phyloP scores from a whole-genome alignment of 2,113 vertebrate genomes.

The Phyllostomus discolor region DNA sequence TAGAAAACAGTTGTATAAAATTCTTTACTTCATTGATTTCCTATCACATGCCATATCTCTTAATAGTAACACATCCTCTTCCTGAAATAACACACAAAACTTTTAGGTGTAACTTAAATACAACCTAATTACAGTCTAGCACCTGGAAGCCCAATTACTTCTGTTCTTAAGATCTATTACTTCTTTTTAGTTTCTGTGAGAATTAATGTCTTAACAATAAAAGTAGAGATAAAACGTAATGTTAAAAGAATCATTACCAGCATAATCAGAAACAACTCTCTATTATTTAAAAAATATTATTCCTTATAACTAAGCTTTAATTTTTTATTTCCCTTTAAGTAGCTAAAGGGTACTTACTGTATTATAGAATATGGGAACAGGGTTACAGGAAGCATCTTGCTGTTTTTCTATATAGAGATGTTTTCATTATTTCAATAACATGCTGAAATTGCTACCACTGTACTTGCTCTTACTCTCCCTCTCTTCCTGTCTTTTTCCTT shows the following conservation, averaged over 20 bases:
- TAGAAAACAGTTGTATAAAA: neutral
- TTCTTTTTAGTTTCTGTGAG: neutral
- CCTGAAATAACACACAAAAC: neutral
- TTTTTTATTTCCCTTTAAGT: neutral
- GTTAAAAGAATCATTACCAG: conserved; percentile 17
- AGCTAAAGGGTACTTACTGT: neutral
- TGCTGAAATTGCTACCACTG: neutral
- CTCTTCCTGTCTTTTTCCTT: neutral
- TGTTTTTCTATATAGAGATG: neutral
- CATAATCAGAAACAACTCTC: conserved; percentile 26
- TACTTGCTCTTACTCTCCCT: neutral
- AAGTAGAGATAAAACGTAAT: conserved; percentile 1
- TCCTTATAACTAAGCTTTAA: neutral
- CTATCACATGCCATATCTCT: neutral
- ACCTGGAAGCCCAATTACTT: neutral
- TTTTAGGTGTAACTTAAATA: neutral
- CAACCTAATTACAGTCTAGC: neutral
- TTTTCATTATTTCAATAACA: neutral
- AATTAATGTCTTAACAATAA: conserved; percentile 13
- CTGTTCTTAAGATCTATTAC: neutral
- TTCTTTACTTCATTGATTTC: neutral
- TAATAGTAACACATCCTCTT: neutral
- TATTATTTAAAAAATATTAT: neutral
- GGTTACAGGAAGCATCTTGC: neutral
- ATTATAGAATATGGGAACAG: neutral